Base-by-base conservation (phyloP, 2,797 vertebrate species). In the Acanthurus leucopareius region DNA sequence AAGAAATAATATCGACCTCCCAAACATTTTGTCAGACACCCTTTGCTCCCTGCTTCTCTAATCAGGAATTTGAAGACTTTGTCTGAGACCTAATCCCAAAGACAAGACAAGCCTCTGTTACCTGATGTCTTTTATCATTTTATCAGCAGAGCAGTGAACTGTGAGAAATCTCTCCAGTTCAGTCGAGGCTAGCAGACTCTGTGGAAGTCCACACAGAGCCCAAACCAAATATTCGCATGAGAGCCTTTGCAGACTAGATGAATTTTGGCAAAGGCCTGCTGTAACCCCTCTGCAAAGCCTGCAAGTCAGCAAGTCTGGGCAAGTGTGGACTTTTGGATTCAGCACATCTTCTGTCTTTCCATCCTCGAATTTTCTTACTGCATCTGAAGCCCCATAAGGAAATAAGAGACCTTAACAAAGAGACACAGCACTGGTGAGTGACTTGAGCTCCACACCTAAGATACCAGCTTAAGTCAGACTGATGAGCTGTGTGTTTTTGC, bases 261-360 rank as follows among this genome's bases (percentile, higher is more conserved):
- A 75, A 62, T 86, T 84, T 79, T 89, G 88, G 89, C 89, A 87
- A 79, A 78, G 60, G 75, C 65, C 81, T 59, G 66, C 57, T 52
- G 61, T 73, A 60, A 73, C 72, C 74, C 77, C 68, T 77, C 73
- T 66, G 77, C 68, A 82, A 72, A 86, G 82, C 82, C 77, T 5
- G 25, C 76, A 20, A 83, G 80, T 88, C 85, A 85, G 86, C 86
- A 77, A 80, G 69, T 87, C 67, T 45, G 80, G 67, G 42, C 32
- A 7, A 80, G 77, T 10, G 44, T 60, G 57, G 83, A 89, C 75
- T 73, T 75, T 62, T 68, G 70, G 89, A 83, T 84, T 75, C 78
- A 75, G 77, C 69, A 64, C 38, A 28, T 70, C 77, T 62, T 68
- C 69, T 66, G 9, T 70, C 58, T 58, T 49, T 1, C 20, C 51